Conservation (phyloP, 2,797 vertebrate species). For the Thalassophryne amazonica region DNA sequence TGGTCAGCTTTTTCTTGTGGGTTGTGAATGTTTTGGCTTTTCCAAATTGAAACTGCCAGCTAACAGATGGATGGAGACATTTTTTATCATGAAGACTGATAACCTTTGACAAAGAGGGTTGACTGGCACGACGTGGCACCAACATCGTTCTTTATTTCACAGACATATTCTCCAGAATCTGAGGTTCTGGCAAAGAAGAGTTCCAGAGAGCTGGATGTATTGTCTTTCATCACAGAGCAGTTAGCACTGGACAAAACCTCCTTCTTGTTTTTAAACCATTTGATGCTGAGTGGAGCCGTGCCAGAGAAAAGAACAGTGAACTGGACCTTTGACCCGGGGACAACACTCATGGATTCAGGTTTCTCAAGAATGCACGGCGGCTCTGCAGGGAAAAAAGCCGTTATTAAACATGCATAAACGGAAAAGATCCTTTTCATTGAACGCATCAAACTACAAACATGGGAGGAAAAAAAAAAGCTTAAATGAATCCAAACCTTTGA, state of each 20-base stretch:
- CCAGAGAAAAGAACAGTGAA: slow-evolving; percentile 88
- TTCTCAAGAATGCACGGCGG: slow-evolving; percentile 92
- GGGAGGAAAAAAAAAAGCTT: neutral
- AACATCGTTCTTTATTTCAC: slow-evolving; percentile 93
- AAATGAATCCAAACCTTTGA: slow-evolving; percentile 89
- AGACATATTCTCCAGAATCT: slow-evolving; percentile 90
- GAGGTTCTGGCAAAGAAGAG: slow-evolving; percentile 88
- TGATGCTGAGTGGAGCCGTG: slow-evolving; percentile 88
- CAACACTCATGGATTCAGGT: slow-evolving; percentile 87
- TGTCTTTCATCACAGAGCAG: slow-evolving; percentile 89
- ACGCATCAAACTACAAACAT: neutral
- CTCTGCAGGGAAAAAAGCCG: slow-evolving; percentile 78
- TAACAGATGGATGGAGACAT: slow-evolving; percentile 26
- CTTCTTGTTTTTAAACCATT: slow-evolving; percentile 95
- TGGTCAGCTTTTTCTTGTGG: too few relatives aligned
- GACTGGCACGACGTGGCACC: slow-evolving; percentile 88
- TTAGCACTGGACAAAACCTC: slow-evolving; percentile 85
- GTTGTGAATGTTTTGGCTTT: too few relatives aligned
- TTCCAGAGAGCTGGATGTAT: slow-evolving; percentile 87
- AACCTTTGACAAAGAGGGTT: slow-evolving; percentile 96
- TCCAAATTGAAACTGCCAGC: too few relatives aligned
- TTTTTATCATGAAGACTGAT: slow-evolving; percentile 18
- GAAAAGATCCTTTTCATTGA: neutral
- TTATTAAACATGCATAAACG: neutral
- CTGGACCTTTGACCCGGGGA: slow-evolving; percentile 89